Evolutionary conservation across 23 tunicate species (phyloP).

Genomic region (Halocynthia roretzi): DNA sequence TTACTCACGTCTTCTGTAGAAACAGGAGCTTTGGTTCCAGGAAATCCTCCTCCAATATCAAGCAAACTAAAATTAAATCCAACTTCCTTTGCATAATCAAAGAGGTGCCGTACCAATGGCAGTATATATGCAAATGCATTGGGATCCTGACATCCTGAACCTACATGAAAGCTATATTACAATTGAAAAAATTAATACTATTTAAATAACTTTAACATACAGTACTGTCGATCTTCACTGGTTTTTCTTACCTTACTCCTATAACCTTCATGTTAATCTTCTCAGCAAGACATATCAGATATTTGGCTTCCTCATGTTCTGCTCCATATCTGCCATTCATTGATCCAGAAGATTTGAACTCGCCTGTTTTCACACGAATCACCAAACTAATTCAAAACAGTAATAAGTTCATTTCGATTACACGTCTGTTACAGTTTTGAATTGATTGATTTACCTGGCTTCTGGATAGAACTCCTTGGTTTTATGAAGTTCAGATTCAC

Average conservation of each 20-base stretch:
- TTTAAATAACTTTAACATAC: too few relatives aligned
- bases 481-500: conserved; percentile 60
- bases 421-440: too few relatives aligned
- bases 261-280: conserved; percentile 37
- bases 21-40: conserved; percentile 50
- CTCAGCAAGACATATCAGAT: conserved; percentile 31
- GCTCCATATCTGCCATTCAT: conserved; percentile 73
- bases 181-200: neutral
- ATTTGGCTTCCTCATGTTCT: conserved; percentile 17
- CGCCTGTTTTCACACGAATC: conserved; percentile 62
- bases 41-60: conserved; percentile 97
- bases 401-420: too few relatives aligned
- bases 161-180: conserved; percentile 78
- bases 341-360: conserved; percentile 34
- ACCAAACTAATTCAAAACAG: conserved; percentile 23
- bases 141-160: conserved; percentile 82
- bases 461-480: conserved; percentile 67
- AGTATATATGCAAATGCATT: conserved; percentile 61
- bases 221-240: too few relatives aligned
- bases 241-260: conserved; percentile 45
- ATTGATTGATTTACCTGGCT: conserved; percentile 30
- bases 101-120: conserved; percentile 43
- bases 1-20: conserved; percentile 66
- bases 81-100: conserved; percentile 68
- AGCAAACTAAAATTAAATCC: conserved; percentile 62